These are phyloP conservation scores for Labeo catla DNA, from an alignment of 2,113 vertebrate species.

Conservation along the genomic window DNA sequence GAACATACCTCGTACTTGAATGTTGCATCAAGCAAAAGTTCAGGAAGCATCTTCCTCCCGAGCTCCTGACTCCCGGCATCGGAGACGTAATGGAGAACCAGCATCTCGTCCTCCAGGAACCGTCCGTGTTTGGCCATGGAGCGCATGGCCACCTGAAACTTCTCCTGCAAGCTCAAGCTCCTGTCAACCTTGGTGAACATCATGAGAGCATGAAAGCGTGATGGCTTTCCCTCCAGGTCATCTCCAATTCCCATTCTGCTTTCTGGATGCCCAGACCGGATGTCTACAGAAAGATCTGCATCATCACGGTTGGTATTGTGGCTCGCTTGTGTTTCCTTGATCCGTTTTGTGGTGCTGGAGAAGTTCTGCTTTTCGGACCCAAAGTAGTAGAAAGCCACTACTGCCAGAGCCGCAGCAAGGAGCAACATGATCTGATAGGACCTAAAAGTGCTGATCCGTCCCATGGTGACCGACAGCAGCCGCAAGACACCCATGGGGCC, in stretches of 20 bases:
- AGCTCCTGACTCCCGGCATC: constrained; percentile 83
- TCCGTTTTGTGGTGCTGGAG: constrained; percentile 89
- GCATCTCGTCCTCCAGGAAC: constrained; percentile 74
- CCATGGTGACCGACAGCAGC: constrained; percentile 68
- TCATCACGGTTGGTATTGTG: constrained; percentile 76
- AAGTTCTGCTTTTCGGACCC: constrained; percentile 88
- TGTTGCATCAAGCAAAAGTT: constrained; percentile 79
- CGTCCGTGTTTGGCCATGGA: constrained; percentile 75
- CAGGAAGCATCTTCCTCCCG: constrained; percentile 80
- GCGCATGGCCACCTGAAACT: constrained; percentile 78
- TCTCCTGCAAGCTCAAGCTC: constrained; percentile 79
- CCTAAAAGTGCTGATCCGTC: constrained; percentile 74
- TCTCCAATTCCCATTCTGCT: neutral
- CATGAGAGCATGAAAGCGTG: constrained; percentile 84
- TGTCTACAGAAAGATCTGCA: constrained; percentile 71
- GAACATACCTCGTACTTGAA: constrained; percentile 86
- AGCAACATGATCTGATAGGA: constrained; percentile 81
- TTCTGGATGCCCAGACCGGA: constrained; percentile 47
- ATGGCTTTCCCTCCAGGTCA: neutral
- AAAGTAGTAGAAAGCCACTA: constrained; percentile 91
- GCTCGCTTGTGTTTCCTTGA: constrained; percentile 80
- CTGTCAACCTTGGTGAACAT: constrained; percentile 94
- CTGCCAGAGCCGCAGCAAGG: constrained; percentile 83
- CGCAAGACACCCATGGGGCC: constrained; percentile 71
- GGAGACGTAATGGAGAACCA: constrained; percentile 79